Base-by-base conservation (phyloP, 2,888 invertebrate genomes). In the Barypeithes pellucidus region DNA sequence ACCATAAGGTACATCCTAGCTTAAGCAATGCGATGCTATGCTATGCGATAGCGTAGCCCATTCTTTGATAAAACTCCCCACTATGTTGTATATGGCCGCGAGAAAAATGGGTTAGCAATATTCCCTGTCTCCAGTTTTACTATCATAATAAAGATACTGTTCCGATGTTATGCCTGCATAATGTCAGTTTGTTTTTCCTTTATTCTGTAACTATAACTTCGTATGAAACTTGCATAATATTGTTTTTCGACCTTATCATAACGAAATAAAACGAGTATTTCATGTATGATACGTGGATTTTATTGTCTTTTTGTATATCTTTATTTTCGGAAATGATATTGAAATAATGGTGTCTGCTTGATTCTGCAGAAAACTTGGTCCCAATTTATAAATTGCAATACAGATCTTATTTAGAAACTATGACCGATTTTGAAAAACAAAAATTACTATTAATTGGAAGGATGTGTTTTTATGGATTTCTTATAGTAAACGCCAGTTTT, bases 71-170 rank as follows among this genome's bases (percentile, higher is more conserved):
- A 45, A 45, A 45, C 45, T 45, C 45, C 18, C 45, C 8, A 45
- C 8, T 8, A 18, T 16, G 1, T 5, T 3, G 45, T 11, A 45
- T 18, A 18, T 18, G 20, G 16, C 45, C 45, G 8, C 18, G 4
- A 45, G 45, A 45, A 45, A 45, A 45, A 45, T 45, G 45, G 45
- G 45, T 45, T 45, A 45, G 12, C 20, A 45, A 45, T 45, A 20
- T 45, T 45, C 45, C 20, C 20, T 18, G 45, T 20, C 16, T 45
- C 20, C 45, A 45, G 18, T 45, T 45, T 43, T 43, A 43, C 45
- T 45, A 45, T 45, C 3, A 45, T 20, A 45, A 45, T 45, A 45
- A 45, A 45, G 11, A 18, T 45, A 18, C 8, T 18, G 45, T 18
- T 45, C 2, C 41, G 16, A 45, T 18, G 45, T 45, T 45, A 45